Evolutionary conservation across 2,797 vertebrate species (phyloP), one percentile per base, ranked within the genome.

Genomic region (Neosalanx taihuensis): DNA sequence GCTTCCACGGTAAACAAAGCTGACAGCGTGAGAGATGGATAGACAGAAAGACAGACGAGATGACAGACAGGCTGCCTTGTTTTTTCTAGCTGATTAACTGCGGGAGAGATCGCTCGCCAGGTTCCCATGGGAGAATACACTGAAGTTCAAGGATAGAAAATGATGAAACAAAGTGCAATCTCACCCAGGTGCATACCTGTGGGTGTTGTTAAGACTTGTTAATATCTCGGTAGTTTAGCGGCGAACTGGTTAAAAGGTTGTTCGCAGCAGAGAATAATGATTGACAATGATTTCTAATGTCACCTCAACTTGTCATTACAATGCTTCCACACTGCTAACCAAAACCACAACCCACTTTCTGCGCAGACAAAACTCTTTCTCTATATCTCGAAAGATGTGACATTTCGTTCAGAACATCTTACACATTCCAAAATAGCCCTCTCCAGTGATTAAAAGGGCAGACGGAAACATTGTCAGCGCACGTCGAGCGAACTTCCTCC

Each of bases 161-260:
- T 92, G 91, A 93, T 91, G 92, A 88, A 93, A 93, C 87, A 60
- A 73, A 65, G 69, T 58, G 90, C 82, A 93, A 92, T 88, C 79
- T 83, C 78, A 76, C 74, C 85, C 83, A 77, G 51, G 69, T 60
- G 74, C 77, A 84, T 30, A 70, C 73, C 62, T 77, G 76, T 80
- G 83, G 41, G 51, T 61, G 59, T 80, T 74, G 74, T 76, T 70
- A 76, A 76, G 65, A 41, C 73, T 68, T 63, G 69, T 62, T 57
- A 67, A 56, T 31, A n/a, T 56, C 30, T 37, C 26, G 4, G 61
- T 35, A 59, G n/a, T 59, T 59, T 26, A 20, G n/a, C 26, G 6
- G 10, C 7, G 10, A 46, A 46, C 41, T 60, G 33, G 18, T 9
- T 10, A 64, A 64, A 37, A 31, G n/a, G 62, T 64, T 37, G 13